Conservation (phyloP, 2,797 vertebrate species). For the Falco berigora region DNA sequence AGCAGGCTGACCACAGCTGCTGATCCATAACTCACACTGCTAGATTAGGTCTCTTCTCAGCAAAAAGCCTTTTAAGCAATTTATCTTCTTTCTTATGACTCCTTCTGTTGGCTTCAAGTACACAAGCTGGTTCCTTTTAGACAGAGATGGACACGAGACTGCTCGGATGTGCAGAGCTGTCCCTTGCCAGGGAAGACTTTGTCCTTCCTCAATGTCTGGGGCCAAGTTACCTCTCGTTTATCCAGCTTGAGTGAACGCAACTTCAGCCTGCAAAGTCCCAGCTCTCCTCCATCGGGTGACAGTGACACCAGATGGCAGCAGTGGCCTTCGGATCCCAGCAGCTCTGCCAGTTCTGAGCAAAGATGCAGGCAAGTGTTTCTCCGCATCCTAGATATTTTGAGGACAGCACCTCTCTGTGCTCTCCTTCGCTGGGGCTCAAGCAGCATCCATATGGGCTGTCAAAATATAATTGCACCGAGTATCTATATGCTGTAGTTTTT, state of each 20-base stretch:
- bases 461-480: background rate
- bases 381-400: background rate
- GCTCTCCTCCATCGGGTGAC: background rate
- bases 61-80: background rate
- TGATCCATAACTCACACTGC: background rate
- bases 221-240: background rate
- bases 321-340: conserved; percentile 75
- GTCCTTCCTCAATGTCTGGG: background rate
- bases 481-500: background rate
- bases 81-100: background rate
- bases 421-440: background rate
- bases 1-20: background rate
- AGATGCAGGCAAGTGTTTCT: background rate
- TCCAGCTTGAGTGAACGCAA: background rate
- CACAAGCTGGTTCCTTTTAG: background rate
- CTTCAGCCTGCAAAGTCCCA: background rate
- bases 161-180: background rate
- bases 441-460: background rate
- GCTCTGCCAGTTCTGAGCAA: background rate
- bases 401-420: background rate
- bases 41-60: background rate
- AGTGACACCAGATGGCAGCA: conserved; percentile 87
- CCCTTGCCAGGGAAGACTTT: background rate
- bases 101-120: background rate
- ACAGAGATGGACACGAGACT: fast-evolving